A percentile compares a stretch with the other conserved stretches of the same genome.
These are phyloP conservation scores for Dicycla oo DNA, from an alignment of 2,888 invertebrate species.

Conservation along the genomic window DNA sequence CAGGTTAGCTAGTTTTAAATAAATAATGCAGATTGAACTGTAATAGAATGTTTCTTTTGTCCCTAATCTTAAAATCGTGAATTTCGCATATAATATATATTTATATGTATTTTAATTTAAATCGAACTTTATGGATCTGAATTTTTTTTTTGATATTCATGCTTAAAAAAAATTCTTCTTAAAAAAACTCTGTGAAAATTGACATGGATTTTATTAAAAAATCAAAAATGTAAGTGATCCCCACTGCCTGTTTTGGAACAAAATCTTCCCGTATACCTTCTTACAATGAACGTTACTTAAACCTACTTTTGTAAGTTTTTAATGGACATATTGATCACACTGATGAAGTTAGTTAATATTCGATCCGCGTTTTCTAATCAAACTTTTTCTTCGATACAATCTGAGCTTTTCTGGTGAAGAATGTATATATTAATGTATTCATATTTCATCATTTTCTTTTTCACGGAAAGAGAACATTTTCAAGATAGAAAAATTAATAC, in stretches of 20 bases:
- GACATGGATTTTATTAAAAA: background rate
- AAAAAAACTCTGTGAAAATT: background rate
- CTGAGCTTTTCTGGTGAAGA: background rate
- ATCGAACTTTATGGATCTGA: too few relatives aligned
- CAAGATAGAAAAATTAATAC: background rate
- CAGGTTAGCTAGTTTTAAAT: background rate
- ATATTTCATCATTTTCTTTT: constrained; percentile 1
- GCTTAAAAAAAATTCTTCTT: too few relatives aligned
- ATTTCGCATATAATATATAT: background rate
- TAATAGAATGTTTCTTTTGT: background rate
- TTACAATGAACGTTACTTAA: background rate
- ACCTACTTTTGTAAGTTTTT: background rate
- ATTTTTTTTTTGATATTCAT: too few relatives aligned
- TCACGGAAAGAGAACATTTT: background rate
- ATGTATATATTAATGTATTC: constrained; percentile 24
- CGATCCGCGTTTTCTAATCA: constrained; percentile 40
- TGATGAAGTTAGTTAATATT: constrained; percentile 42
- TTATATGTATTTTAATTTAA: too few relatives aligned
- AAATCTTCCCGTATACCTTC: background rate
- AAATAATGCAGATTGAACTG: background rate
- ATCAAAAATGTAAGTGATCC: background rate
- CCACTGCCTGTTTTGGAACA: background rate
- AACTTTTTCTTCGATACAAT: constrained; percentile 39
- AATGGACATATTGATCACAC: constrained; percentile 1
- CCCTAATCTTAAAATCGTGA: too few relatives aligned